Base-by-base conservation (phyloP, 2,888 invertebrate species). In the Diarsia brunnea region DNA sequence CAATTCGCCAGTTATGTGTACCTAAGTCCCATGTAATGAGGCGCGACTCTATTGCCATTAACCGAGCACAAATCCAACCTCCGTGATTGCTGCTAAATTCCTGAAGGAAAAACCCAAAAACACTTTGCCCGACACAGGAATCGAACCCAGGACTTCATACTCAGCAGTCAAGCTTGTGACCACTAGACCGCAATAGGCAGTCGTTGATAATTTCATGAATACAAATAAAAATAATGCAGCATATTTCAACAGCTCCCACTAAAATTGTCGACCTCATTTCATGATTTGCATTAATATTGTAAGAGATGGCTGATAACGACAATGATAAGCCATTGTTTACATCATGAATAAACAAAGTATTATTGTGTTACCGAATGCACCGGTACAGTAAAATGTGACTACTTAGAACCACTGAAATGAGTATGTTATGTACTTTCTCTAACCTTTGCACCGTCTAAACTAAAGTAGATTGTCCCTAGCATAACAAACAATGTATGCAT, bases 401-500 rank as follows among this genome's bases (percentile, higher is more conserved):
- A 31, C 24, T 16, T n/a, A n/a, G n/a, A 11, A 5, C 27, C 19
- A 21, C 31, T 76, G 5, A 16, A 5, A 11, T 19, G 43, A 8
- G 14, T 43, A 45, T 11, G 38, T 31, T 61, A 53, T 31, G 55
- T 78, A 79, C 80, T 81, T 70, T 80, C 68, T 49, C 27, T 64
- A 64, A 84, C 70, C 82, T 81, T 84, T 85, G 78, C 16, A 73
- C 77, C 64, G 12, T 43, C 21, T 16, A 58, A 60, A 27, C n/a
- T 1, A 31, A 45, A 8, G 19, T n/a, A 45, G 61, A 84, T 64
- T 61, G 14, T n/a, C 38, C 8, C 8, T 38, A 45, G 64, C 79
- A 58, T 67, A 77, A 86, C 45, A 80, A 86, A 83, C 69, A 79
- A 69, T 24, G 69, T 73, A 81, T 74, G 55, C 67, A 84, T 84